Base-by-base conservation (phyloP, 2,113 vertebrate genomes). In the Struthio camelus region DNA sequence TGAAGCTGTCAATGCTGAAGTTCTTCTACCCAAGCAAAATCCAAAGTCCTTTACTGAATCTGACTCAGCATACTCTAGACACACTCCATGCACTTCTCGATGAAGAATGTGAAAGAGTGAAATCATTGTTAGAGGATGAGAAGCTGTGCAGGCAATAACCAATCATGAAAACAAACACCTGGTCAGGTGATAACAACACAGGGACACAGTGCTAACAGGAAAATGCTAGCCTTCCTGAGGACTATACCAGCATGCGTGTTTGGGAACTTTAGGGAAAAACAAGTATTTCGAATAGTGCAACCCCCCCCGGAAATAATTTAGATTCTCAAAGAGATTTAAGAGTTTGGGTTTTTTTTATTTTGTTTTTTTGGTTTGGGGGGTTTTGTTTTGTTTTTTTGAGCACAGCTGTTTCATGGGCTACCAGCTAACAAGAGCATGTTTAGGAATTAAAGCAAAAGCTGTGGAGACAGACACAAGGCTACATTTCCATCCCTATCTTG, bases 191-290 rank as follows among this genome's bases (percentile, higher is more conserved):
- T 65, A 38, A 64, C 46, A 71, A 0, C 36, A 82, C 2, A 1
- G 69, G 64, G 86, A 85, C 79, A 91, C 54, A 61, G 72, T 20
- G 10, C 48, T 15, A 65, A 90, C 51, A 75, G 64, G 73, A 78
- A 91, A 70, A 54, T 14, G 70, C 48, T 20, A 92, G 86, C 93
- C 87, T 95, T 96, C 85, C 75, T 96, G 89, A 97, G 91, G 90
- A 96, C 90, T 96, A 94, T 88, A 92, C 53, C 72, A 94, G 77
- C 76, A 96, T 84, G 18, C 9, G 25, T 32, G 46, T 34, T 30
- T 1, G 4, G 50, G 44, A 34, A 62, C 22, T 75, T 90, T 23
- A 67, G 44, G 54, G 19, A n/a, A 38, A 94, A 96, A 78, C 10
- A 87, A 78, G 73, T 27, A 54, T 66, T 87, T 66, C 91, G 76